phyloP scores from a whole-genome alignment of 2,888 invertebrate species.

The Dasypogon diadema region DNA sequence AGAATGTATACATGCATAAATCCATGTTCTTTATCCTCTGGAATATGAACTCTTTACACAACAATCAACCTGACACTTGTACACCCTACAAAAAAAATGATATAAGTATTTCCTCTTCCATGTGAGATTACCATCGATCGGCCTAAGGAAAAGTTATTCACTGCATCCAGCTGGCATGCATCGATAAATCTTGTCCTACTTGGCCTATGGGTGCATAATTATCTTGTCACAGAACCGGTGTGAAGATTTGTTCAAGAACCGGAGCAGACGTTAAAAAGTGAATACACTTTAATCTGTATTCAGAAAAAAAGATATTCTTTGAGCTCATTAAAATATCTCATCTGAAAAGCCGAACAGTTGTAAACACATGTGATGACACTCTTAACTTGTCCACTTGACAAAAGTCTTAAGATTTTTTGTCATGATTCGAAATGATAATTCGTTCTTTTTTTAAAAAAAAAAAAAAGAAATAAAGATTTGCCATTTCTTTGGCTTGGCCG shows the following conservation, averaged over 20 bases:
- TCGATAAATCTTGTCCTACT: constrained; percentile 46
- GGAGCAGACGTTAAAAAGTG: constrained; percentile 6
- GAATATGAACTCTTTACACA: constrained; percentile 28
- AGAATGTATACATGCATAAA: no score
- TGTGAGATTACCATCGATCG: constrained; percentile 26
- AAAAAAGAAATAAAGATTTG: no score
- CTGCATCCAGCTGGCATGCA: constrained; percentile 25
- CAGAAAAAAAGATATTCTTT: constrained; percentile 10
- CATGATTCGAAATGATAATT: no score
- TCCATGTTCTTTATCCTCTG: not conserved
- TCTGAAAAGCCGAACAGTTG: constrained; percentile 30
- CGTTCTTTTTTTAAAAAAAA: no score
- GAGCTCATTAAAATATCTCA: constrained; percentile 42
- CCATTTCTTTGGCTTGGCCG: no score
- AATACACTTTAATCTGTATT: not conserved
- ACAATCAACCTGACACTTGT: constrained; percentile 40
- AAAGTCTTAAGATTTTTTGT: constrained; percentile 10
- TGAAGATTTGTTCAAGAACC: constrained; percentile 30
- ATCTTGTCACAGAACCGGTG: constrained; percentile 43
- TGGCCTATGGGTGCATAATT: constrained; percentile 42
- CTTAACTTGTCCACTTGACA: constrained; percentile 7
- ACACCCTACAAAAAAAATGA: constrained; percentile 8
- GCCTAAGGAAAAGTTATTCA: not conserved
- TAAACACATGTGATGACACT: constrained; percentile 32
- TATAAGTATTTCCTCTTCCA: constrained; percentile 7